Evolutionary conservation across 1,140 invertebrate species (phyloP).

Genomic region (Hylyphantes graminicola): DNA sequence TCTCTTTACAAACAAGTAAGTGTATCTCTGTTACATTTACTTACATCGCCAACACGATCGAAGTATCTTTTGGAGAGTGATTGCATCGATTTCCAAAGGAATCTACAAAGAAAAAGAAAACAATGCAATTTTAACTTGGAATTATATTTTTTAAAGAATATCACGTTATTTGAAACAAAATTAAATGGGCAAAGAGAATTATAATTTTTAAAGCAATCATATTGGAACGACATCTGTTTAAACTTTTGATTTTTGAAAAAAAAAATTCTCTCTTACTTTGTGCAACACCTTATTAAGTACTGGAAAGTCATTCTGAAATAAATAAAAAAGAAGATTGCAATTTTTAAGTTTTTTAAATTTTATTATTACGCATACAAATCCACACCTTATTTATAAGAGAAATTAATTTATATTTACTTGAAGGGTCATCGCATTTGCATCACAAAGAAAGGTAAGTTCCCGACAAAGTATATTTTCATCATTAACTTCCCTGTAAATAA

Average conservation of each 20-base stretch:
- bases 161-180: neutral
- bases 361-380: no score
- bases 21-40: neutral
- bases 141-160: neutral
- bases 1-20: no score
- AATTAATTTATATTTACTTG: slow-evolving; percentile 33
- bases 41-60: slow-evolving; percentile 74
- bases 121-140: neutral
- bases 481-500: slow-evolving; percentile 77
- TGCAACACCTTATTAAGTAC: slow-evolving; percentile 32
- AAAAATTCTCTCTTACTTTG: slow-evolving; percentile 9
- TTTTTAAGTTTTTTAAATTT: neutral
- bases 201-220: neutral
- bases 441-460: slow-evolving; percentile 69
- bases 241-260: neutral
- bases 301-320: slow-evolving; percentile 45
- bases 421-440: slow-evolving; percentile 22
- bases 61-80: slow-evolving; percentile 74
- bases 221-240: neutral
- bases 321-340: neutral
- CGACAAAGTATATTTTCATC: slow-evolving; percentile 79
- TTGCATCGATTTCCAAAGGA: slow-evolving; percentile 75
- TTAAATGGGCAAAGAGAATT: neutral
- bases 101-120: slow-evolving; percentile 40
- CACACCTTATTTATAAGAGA: no score